Conservation (phyloP, 2,113 vertebrate species). For the Sinocyclocheilus grahami region DNA sequence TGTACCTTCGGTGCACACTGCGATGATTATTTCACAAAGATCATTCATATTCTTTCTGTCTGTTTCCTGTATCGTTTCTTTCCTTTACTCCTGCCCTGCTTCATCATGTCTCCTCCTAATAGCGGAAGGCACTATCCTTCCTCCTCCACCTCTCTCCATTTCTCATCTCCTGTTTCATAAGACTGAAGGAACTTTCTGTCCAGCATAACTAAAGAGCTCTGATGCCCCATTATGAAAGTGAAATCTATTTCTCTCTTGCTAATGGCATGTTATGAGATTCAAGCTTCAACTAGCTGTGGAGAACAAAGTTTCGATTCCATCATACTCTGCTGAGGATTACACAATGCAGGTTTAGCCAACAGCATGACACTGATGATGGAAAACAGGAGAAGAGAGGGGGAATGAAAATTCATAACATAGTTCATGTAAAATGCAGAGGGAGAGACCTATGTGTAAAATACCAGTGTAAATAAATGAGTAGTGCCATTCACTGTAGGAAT, state of each 20-base stretch:
- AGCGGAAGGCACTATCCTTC: background rate
- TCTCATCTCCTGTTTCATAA: conserved; percentile 8
- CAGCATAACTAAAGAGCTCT: background rate
- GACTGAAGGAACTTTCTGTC: background rate
- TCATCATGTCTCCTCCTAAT: background rate
- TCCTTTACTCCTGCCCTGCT: background rate
- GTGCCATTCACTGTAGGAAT: no score
- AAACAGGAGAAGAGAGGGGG: background rate
- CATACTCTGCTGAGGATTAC: conserved; percentile 7
- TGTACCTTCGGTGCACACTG: background rate
- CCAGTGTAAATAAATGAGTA: no score
- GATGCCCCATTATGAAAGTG: conserved; percentile 10
- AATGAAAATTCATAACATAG: background rate
- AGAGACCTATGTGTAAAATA: no score
- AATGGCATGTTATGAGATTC: conserved; percentile 1
- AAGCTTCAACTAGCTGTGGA: background rate
- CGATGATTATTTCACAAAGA: background rate
- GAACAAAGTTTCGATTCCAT: conserved; percentile 12
- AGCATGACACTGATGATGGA: conserved; percentile 11
- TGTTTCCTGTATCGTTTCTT: background rate
- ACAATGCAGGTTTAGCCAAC: conserved; percentile 8
- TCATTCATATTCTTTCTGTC: background rate
- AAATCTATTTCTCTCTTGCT: background rate
- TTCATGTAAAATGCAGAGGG: background rate
- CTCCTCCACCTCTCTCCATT: background rate